These are phyloP conservation scores for Stratiomys singularior DNA, from an alignment of 2,888 invertebrate genomes.

Conservation along the genomic window DNA sequence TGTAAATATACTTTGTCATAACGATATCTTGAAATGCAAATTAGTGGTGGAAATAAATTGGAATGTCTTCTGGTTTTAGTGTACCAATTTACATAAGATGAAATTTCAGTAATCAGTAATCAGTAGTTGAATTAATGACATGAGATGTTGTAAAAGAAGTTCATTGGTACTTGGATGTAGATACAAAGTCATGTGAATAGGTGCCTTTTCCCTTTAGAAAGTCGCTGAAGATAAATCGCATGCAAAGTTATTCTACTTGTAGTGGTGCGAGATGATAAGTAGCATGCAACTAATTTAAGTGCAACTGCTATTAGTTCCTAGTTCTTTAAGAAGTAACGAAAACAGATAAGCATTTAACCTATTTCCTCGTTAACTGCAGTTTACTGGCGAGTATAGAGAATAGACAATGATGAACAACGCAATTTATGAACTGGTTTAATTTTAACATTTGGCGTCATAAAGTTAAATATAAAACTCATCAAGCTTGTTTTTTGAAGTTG, in stretches of 20 bases:
- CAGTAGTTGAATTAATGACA: slow-evolving; percentile 17
- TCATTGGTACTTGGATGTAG: no score
- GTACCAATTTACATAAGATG: slow-evolving; percentile 33
- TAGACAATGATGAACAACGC: no score
- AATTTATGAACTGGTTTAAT: no score
- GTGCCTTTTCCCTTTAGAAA: slow-evolving; percentile 4
- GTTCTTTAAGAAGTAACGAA: no score
- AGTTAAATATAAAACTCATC: no score
- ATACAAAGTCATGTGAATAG: background rate
- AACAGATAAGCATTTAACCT: no score
- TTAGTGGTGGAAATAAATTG: slow-evolving; percentile 30
- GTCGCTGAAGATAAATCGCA: slow-evolving; percentile 4
- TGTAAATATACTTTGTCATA: slow-evolving; percentile 19
- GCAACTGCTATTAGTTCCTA: background rate
- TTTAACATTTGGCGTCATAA: no score
- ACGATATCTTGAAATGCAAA: slow-evolving; percentile 31
- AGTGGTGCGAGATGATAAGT: background rate
- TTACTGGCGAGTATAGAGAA: no score
- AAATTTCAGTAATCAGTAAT: slow-evolving; percentile 18
- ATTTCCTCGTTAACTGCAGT: no score
- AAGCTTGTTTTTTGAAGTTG: no score
- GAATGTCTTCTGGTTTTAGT: slow-evolving; percentile 24
- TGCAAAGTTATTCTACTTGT: background rate
- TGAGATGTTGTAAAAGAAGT: background rate
- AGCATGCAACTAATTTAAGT: slow-evolving; percentile 11